Percentiles rank a stretch among this genome's conserved stretches.
phyloP scores from a whole-genome alignment of 2,797 vertebrate species.

The Otus scops region DNA sequence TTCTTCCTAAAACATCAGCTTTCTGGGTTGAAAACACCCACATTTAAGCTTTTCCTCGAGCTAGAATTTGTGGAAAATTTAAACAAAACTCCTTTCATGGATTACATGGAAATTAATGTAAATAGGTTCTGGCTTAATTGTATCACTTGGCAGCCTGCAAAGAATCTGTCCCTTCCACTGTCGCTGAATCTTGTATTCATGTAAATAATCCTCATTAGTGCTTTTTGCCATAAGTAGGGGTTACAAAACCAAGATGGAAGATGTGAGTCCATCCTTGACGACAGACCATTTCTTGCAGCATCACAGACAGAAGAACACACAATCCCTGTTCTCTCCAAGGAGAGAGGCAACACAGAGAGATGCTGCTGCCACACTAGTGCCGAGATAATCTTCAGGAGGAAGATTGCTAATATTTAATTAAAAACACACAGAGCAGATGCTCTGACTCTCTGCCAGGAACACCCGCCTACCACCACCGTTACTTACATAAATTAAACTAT shows the following conservation, averaged over 20 bases:
- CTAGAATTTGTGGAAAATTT: background rate
- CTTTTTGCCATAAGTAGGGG: background rate
- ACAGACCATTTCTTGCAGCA: background rate
- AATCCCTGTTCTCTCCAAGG: background rate
- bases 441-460: background rate
- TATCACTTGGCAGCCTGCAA: background rate
- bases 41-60: background rate
- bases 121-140: background rate
- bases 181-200: background rate
- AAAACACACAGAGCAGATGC: background rate
- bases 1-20: background rate
- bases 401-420: background rate
- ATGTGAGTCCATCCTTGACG: rapidly evolving
- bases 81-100: background rate
- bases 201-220: background rate
- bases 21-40: background rate
- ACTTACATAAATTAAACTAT: background rate
- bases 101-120: background rate
- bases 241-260: background rate
- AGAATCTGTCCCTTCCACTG: background rate
- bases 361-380: background rate
- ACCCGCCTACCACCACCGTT: background rate
- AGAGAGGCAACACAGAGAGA: background rate
- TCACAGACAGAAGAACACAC: background rate
- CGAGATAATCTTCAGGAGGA: background rate